Evolutionary conservation across 1,140 invertebrate genomes (phyloP), one percentile per base, ranked within the genome.

Genomic region (Lucilia cuprina): DNA sequence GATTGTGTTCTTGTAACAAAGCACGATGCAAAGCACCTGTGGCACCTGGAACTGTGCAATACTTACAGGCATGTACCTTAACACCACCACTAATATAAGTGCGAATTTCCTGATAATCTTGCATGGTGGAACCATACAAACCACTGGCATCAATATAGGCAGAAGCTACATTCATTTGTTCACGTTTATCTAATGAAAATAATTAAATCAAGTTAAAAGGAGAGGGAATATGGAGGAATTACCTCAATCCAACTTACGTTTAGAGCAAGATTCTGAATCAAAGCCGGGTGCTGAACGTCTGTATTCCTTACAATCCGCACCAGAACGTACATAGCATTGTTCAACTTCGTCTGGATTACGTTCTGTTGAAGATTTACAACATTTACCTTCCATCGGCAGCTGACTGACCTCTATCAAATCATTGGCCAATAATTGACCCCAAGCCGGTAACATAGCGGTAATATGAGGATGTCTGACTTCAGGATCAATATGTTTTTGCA

Each of bases 141-240:
- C 95, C 94, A 0, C 96, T 97, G 2, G 94, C 97, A 88, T 98
- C 97, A 12, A 98, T 92, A 89, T 96, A 98, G 5, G 95, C 94
- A 0, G 97, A 96, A 0, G 95, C 97, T 85, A 96, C 93, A 91
- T 98, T 98, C 94, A 97, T 96, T 89, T 97, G 96, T 85, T 97
- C 95, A 49, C 96, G 92, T 82, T 95, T 85, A 82, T 88, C 94
- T 94, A 90, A 5, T 30, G 34, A 74, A 21, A 10, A 30, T 13
- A 12, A 30, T n/a, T n/a, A 30, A 30, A 30, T 2, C 25, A 30
- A 2, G 3, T 30, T 30, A 30, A 3, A 30, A 30, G 3, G 25
- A 3, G 25, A 30, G 25, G 25, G 25, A 30, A 30, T 1, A 30
- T 2, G 25, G 25, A n/a, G 25, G 3, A 30, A 30, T 30, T 2